A percentile compares a stretch with the other conserved stretches of the same genome.
phyloP scores from a whole-genome alignment of 2,888 invertebrate species.

The Resseliella maxima region DNA sequence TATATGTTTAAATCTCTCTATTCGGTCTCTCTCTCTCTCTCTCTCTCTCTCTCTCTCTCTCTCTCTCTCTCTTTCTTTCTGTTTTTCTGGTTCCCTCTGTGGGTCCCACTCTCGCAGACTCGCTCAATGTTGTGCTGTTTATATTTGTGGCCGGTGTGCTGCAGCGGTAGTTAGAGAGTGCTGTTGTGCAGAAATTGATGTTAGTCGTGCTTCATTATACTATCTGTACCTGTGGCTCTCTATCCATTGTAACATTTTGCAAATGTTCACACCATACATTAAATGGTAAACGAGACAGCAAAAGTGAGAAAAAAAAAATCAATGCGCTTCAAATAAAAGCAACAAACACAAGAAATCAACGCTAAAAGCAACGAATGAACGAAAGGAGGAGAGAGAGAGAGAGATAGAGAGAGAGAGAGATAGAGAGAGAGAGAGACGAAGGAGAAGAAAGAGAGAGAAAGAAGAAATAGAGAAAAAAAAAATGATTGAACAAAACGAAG shows the following conservation, averaged over 20 bases:
- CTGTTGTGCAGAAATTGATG: slow-evolving; percentile 29
- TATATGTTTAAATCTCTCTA: background rate
- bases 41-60: background rate
- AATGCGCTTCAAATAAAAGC: background rate
- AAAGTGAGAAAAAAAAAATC: background rate
- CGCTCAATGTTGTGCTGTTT: background rate
- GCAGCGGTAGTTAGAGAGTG: background rate
- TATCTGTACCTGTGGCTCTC: background rate
- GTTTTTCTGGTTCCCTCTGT: background rate
- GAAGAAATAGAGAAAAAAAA: background rate
- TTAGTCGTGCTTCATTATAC: slow-evolving; percentile 48
- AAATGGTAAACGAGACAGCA: background rate
- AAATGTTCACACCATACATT: slow-evolving; percentile 23
- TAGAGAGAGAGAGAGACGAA: too few species aligned
- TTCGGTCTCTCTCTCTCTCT: too few species aligned
- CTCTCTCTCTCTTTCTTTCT: background rate
- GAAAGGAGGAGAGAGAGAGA: too few species aligned
- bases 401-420: too few species aligned
- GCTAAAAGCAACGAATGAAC: too few species aligned
- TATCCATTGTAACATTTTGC: slow-evolving; percentile 21
- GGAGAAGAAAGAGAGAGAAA: background rate
- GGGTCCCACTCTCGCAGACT: background rate
- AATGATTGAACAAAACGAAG: background rate
- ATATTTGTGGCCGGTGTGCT: background rate
- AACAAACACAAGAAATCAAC: too few species aligned